Evolutionary conservation across 2,797 vertebrate species (phyloP), one percentile per base, ranked within the genome.

Genomic region (Oryzias dopingdopingensis): DNA sequence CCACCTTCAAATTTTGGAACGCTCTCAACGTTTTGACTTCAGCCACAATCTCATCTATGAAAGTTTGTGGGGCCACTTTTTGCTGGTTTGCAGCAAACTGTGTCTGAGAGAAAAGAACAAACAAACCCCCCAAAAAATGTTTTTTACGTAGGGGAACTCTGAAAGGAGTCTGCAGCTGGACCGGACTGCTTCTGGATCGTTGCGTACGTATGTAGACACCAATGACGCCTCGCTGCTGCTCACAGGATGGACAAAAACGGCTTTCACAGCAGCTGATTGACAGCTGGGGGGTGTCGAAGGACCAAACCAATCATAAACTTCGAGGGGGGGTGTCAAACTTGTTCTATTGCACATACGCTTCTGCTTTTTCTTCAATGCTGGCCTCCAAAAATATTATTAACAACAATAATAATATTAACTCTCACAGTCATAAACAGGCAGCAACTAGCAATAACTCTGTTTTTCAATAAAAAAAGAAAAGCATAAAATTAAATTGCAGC

Each of bases 311-410:
- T 60, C 69, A 44, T 58, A 56, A 65, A 73, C 52, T 22, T 22
- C 20, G 41, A 52, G 64, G 37, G 62, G 8, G 40, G 16, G 61
- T 55, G 58, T 48, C 70, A 53, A 49, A 74, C 72, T 87, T 78
- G 77, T 87, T 91, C 88, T 91, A 92, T 91, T 92, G 90, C 90
- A 91, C 90, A 81, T 87, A 77, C 68, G 46, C 55, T 72, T 80
- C 80, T 83, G 61, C 71, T 71, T 82, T 76, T 79, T 85, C 79
- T 82, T 86, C 80, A 79, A 74, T 57, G 77, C 83, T 71, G 60
- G 76, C 79, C 70, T 72, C 65, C 65, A 54, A 80, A 69, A 41
- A 29, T 40, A 22, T 29, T 17, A 26, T 23, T 20, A 29, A 40
- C 60, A 74, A 50, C 62, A 77, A 66, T 50, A 60, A 20, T 14